Conservation (phyloP, 2,888 invertebrate genomes). For the Stenchaetothrips biformis region DNA sequence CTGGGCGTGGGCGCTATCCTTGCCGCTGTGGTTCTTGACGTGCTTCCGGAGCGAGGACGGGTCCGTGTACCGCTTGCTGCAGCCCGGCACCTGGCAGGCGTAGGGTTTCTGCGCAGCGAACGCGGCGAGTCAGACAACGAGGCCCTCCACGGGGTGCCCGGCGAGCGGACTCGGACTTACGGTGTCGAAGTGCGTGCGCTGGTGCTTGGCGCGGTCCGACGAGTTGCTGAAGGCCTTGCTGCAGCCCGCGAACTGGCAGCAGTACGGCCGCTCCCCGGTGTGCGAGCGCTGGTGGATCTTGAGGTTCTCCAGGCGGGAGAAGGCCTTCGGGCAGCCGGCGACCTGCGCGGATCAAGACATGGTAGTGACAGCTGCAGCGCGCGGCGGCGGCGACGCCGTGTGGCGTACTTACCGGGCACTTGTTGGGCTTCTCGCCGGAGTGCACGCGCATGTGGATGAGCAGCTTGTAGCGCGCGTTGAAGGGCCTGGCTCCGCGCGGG, state of each 20-base stretch:
- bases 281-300: constrained; percentile 96
- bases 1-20: constrained; percentile 10
- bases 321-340: constrained; percentile 89
- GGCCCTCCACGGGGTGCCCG: background rate
- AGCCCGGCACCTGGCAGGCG: constrained; percentile 81
- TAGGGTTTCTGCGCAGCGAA: constrained; percentile 72
- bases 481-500: constrained; percentile 79
- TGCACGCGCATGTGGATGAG: constrained; percentile 96
- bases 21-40: constrained; percentile 68
- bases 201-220: constrained; percentile 97
- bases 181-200: constrained; percentile 95
- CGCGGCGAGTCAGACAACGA: background rate
- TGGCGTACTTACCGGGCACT: constrained; percentile 79
- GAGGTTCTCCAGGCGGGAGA: constrained; percentile 92
- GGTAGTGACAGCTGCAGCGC: constrained; percentile 15
- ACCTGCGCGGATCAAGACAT: constrained; percentile 60
- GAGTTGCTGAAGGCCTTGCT: constrained; percentile 97
- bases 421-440: constrained; percentile 96
- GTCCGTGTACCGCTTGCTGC: constrained; percentile 88
- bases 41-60: constrained; percentile 90
- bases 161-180: constrained; percentile 56
- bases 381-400: too few species aligned
- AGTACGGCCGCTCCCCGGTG: constrained; percentile 93
- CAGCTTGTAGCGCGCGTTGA: constrained; percentile 96
- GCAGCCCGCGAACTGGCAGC: constrained; percentile 89